A percentile compares a stretch with the other conserved stretches of the same genome.
These are phyloP conservation scores for Lichenostomus cassidix DNA, from an alignment of 2,113 vertebrate species.

Conservation along the genomic window DNA sequence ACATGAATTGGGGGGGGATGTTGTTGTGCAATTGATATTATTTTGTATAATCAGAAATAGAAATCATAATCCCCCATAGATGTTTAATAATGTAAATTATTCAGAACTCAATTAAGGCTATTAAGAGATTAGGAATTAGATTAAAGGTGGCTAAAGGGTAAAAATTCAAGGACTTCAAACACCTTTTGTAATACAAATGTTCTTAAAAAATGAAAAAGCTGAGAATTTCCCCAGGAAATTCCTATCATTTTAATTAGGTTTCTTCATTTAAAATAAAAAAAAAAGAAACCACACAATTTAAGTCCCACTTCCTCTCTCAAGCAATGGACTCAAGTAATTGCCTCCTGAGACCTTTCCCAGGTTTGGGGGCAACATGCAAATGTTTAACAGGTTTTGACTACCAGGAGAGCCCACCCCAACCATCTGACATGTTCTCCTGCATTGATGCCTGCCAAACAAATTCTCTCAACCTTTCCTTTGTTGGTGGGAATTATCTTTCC, in stretches of 20 bases:
- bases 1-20: not conserved
- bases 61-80: slow-evolving; percentile 16
- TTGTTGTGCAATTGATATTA: not conserved
- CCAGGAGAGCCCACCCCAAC: not conserved
- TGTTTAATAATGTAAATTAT: slow-evolving; percentile 39
- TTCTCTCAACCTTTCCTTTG: not conserved
- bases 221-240: slow-evolving; percentile 47
- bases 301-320: not conserved
- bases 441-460: not conserved
- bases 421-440: not conserved
- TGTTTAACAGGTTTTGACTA: not conserved
- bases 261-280: slow-evolving; percentile 27
- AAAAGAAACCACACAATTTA: not conserved
- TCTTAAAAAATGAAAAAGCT: slow-evolving; percentile 28
- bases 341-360: not conserved
- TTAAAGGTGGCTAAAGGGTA: slow-evolving; percentile 55
- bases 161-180: slow-evolving; percentile 59
- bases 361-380: not conserved
- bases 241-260: slow-evolving; percentile 49
- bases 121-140: slow-evolving; percentile 65
- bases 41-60: slow-evolving; percentile 35
- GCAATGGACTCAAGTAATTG: slow-evolving; percentile 21
- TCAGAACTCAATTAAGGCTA: slow-evolving; percentile 52
- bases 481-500: not conserved
- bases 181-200: slow-evolving; percentile 44